phyloP scores from a whole-genome alignment of 2,797 vertebrate species.

The Champsocephalus esox region DNA sequence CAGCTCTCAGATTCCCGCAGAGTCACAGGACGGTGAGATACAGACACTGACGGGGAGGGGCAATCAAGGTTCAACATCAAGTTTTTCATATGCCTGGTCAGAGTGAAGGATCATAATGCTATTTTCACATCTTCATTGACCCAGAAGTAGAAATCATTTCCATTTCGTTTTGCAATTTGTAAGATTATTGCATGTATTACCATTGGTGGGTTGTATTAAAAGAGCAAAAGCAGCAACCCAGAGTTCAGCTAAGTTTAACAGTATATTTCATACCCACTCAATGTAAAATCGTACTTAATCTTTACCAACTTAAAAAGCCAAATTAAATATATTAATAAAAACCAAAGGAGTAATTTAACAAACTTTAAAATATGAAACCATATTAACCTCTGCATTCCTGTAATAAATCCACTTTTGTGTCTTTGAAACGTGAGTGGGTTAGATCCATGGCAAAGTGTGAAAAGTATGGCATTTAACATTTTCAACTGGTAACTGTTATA shows the following conservation, averaged over 20 bases:
- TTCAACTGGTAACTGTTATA: neutral
- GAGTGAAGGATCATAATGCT: slow-evolving; percentile 6
- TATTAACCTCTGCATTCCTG: slow-evolving; percentile 4
- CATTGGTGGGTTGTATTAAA: neutral
- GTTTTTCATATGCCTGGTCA: neutral
- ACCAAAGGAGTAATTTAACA: neutral
- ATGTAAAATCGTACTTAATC: slow-evolving; percentile 10
- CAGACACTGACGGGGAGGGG: neutral
- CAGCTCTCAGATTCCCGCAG: slow-evolving; percentile 92
- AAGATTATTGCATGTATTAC: neutral
- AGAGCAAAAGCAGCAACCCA: neutral
- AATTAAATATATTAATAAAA: slow-evolving; percentile 9
- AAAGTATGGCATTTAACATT: slow-evolving; percentile 1
- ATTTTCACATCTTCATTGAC: slow-evolving; percentile 21
- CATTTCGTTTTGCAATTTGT: neutral
- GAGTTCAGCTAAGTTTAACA: slow-evolving; percentile 5
- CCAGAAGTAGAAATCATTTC: neutral
- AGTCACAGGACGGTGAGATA: slow-evolving; percentile 91
- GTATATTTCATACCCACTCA: slow-evolving; percentile 1
- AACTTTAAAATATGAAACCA: neutral
- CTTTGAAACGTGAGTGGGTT: neutral
- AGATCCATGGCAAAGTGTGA: neutral
- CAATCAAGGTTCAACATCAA: neutral
- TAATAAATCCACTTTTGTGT: neutral
- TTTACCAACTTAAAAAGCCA: slow-evolving; percentile 10